Evolutionary conservation across 37 sponge, comb jelly and placozoan genomes (phyloP).

Genomic region (Spongilla lacustris): DNA sequence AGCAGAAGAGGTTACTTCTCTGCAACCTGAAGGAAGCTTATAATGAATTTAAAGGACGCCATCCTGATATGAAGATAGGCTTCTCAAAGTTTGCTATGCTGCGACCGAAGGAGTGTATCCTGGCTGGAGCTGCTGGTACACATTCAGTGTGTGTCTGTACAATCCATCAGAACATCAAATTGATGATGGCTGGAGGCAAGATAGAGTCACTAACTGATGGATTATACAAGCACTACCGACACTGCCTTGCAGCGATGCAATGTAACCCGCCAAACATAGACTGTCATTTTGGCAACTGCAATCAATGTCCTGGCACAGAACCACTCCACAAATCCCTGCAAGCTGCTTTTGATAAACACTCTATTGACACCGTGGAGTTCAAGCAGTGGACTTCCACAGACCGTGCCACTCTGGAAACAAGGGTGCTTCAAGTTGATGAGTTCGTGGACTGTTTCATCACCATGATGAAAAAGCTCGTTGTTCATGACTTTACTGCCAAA

Average conservation of each 20-base stretch:
- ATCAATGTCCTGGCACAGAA: slow-evolving; percentile 19
- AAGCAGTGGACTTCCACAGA: slow-evolving; percentile 50
- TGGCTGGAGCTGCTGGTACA: slow-evolving; percentile 62
- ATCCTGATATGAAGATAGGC: slow-evolving; percentile 35
- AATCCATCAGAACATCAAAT: slow-evolving; percentile 54
- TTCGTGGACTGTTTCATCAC: slow-evolving; percentile 24
- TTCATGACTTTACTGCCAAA: slow-evolving; percentile 35
- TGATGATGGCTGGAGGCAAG: slow-evolving; percentile 25
- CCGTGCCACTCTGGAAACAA: slow-evolving; percentile 42
- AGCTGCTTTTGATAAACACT: slow-evolving; percentile 29
- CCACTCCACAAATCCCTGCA: not conserved
- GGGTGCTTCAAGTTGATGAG: slow-evolving; percentile 35
- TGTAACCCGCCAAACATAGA: slow-evolving; percentile 36
- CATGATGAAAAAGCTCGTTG: not conserved
- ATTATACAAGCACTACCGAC: slow-evolving; percentile 4
- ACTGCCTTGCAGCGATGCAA: slow-evolving; percentile 35
- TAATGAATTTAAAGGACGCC: slow-evolving; percentile 23
- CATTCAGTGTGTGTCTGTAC: slow-evolving; percentile 70
- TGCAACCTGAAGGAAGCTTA: slow-evolving; percentile 45
- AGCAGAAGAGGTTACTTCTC: slow-evolving; percentile 53
- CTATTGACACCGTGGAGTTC: slow-evolving; percentile 38
- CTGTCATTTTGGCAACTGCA: slow-evolving; percentile 41
- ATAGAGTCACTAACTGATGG: not conserved
- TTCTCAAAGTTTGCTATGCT: slow-evolving; percentile 68
- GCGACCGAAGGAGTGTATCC: slow-evolving; percentile 44